Base-by-base conservation (phyloP, 2,113 vertebrate species). In the Ovis canadensis region DNA sequence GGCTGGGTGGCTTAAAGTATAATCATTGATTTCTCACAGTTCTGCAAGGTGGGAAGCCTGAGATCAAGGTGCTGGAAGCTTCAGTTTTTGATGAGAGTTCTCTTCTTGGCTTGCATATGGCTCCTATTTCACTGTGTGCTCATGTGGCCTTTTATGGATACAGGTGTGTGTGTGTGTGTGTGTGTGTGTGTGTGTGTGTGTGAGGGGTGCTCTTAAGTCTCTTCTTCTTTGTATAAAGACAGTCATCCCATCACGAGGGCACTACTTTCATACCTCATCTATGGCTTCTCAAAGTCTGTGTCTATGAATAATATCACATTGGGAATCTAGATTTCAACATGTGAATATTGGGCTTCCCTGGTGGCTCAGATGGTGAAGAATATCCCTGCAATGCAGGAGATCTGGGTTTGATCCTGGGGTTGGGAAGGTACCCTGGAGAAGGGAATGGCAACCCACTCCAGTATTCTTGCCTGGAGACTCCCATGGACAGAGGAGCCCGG, bases 91-190 rank as follows among this genome's bases (percentile, higher is more conserved):
- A n/a, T 16, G n/a, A 82, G 25, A 21, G 7, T n/a, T 96, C 40
- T 88, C 6, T 59, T 80, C 21, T 74, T 80, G 17, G 31, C 55
- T 90, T 3, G 45, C 14, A 54, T 17, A 45, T 48, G 64, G 55
- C 33, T 15, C 29, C 36, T 33, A 33, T 80, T 48, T 48, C 7
- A 8, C 31, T 55, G 6, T 15, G 16, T n/a, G 36, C 64, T 90
- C 55, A 50, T 25, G 10, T 19, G 17, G 25, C 23, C 21, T 77
- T 84, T 90, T 27, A 43, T n/a, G 57, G 52, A 62, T 85, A 1
- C 11, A 11, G 23, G 2, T 2, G 14, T 4, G 1, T 31, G 17
- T 19, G 2, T 3, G 13, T 3, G 0, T 25, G 4, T 17, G 0
- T 33, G 67, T 19, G n/a, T 36, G 33, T 21, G 3, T 8, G 13